A percentile compares a stretch with the other conserved stretches of the same genome.
These are phyloP conservation scores for Cinclus cinclus DNA, from an alignment of 2,113 vertebrate genomes.

Conservation along the genomic window DNA sequence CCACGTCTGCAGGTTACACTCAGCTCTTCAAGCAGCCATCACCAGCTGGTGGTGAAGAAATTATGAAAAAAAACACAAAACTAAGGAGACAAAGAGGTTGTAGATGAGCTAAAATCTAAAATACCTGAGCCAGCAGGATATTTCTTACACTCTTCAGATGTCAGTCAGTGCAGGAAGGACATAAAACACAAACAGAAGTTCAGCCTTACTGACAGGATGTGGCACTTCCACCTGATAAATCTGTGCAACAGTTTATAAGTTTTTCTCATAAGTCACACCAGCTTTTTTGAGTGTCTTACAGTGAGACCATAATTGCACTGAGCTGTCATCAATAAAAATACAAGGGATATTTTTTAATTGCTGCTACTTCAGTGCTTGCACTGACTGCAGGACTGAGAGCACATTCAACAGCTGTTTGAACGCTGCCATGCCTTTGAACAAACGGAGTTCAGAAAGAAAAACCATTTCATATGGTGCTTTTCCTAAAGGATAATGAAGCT, in stretches of 20 bases:
- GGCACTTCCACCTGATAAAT: not conserved
- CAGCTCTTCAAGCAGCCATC: not conserved
- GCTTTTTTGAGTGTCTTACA: not conserved
- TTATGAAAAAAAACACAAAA: not conserved
- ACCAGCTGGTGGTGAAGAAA: not conserved
- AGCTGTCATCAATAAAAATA: not conserved
- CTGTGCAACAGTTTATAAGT: not conserved
- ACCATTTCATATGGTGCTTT: not conserved
- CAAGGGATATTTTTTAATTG: conserved; percentile 8
- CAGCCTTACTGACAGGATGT: not conserved
- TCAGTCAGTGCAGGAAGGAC: not conserved
- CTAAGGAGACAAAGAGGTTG: not conserved
- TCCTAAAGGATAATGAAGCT: not conserved
- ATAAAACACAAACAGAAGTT: not conserved
- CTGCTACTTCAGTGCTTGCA: not conserved
- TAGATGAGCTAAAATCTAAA: not conserved
- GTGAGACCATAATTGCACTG: not conserved
- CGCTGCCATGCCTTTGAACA: not conserved
- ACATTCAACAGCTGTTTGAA: not conserved
- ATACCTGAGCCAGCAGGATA: not conserved
- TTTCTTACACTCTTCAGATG: not conserved
- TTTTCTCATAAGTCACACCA: not conserved
- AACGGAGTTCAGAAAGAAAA: not conserved
- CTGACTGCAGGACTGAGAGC: not conserved
- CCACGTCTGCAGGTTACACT: not conserved